These are phyloP conservation scores for Parambassis ranga DNA, from an alignment of 2,797 vertebrate species.

Conservation along the genomic window DNA sequence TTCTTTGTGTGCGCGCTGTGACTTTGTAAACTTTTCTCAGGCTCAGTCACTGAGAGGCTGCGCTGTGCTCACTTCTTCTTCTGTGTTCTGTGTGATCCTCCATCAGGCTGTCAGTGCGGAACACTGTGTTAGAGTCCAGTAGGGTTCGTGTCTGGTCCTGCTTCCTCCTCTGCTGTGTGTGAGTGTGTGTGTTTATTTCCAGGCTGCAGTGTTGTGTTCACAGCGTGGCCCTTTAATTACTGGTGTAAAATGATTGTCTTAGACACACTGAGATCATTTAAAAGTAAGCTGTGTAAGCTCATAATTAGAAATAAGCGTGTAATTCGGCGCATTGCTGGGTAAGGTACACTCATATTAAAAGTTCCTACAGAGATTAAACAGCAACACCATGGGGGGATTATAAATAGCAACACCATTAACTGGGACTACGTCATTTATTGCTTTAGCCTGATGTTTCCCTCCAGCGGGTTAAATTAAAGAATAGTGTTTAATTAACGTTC, in stretches of 20 bases:
- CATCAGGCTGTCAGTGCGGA: neutral
- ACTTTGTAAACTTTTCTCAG: slow-evolving; percentile 3
- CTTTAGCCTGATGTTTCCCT: neutral
- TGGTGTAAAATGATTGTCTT: neutral
- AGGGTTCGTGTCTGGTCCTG: neutral
- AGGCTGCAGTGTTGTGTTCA: neutral
- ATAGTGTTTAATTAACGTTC: neutral
- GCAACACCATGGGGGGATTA: slow-evolving; percentile 20
- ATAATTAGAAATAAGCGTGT: neutral
- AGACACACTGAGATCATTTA: slow-evolving; percentile 2
- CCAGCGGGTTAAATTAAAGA: neutral
- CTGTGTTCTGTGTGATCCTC: no score
- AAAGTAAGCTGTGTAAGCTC: neutral
- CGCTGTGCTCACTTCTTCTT: neutral
- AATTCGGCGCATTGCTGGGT: neutral
- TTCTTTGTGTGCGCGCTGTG: neutral
- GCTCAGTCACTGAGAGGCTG: neutral
- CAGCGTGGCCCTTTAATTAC: slow-evolving; percentile 15
- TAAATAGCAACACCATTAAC: slow-evolving; percentile 23
- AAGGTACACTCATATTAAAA: neutral
- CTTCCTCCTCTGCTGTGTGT: neutral
- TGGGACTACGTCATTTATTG: neutral
- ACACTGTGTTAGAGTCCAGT: neutral
- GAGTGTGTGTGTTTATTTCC: neutral
- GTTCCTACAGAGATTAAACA: slow-evolving; percentile 1